Base-by-base conservation (phyloP, 1,140 invertebrate genomes). In the Acyrthosiphon pisum region DNA sequence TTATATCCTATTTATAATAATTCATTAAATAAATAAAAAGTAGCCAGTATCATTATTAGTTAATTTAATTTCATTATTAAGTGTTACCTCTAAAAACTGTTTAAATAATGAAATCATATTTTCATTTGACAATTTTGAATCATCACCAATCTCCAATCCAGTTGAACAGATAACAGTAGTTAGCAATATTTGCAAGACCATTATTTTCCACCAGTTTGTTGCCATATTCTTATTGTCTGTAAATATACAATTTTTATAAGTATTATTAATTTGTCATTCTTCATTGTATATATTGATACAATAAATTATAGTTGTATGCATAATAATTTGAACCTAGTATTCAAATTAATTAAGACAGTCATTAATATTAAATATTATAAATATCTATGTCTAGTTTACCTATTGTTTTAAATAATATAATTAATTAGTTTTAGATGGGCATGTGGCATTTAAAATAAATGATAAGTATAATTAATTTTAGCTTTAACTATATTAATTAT, bases 11-110 rank as follows among this genome's bases (percentile, higher is more conserved):
- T 76, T 76, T n/a, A 76, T 30, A 60, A 60, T 60, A 60, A 60
- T 0, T 90, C 8, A 90, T 41, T 1, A 60, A 41, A 60, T 68
- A 26, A 44, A 26, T 44, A 60, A 26, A 90, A 90, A 90, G 35
- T 90, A 60, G 26, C 35, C 68, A 7, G 41, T 30, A 23, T 23
- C 53, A 6, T 50, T 37, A 56, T 37, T 60, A 2, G 22, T 37
- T 26, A 44, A 68, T 30, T 90, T 56, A 41, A 68, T 68, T 68
- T 37, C 6, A 76, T 76, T n/a, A 35, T 30, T 76, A 18, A 76
- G 30, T 90, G 18, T 90, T 90, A 90, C 89, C 89, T 90, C 89
- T 60, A 90, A 60, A 90, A 60, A 90, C 6, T 81, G 76, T 26
- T 81, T 91, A 22, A 91, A 91, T 22, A 81, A 48, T 6, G 0